These are phyloP conservation scores for Acanthosepion pharaonis DNA, from an alignment of 2,888 invertebrate species.

Conservation along the genomic window DNA sequence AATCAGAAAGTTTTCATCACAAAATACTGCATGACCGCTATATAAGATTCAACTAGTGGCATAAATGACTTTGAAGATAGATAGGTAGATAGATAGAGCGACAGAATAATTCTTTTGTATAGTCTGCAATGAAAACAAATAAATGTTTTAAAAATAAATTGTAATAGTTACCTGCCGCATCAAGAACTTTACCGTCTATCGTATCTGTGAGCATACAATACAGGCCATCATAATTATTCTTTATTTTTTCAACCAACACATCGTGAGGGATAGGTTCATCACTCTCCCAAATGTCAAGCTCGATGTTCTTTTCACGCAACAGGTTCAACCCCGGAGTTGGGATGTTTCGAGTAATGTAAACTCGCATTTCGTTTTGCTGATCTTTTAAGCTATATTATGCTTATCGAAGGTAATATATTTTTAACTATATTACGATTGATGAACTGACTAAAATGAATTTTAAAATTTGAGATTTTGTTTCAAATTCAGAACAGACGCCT, in stretches of 20 bases:
- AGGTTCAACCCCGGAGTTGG: conserved; percentile 63
- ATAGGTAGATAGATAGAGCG: too few relatives aligned
- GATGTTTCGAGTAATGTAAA: conserved; percentile 69
- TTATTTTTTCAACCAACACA: conserved; percentile 82
- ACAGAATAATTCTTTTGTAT: too few relatives aligned
- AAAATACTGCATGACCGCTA: too few relatives aligned
- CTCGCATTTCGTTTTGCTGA: conserved; percentile 48
- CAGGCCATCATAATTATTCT: conserved; percentile 82
- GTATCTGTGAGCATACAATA: conserved; percentile 88
- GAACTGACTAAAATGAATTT: not conserved
- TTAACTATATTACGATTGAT: not conserved
- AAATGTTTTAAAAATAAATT: too few relatives aligned
- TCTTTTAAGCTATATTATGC: not conserved
- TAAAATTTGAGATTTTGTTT: not conserved
- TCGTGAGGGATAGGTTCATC: conserved; percentile 75
- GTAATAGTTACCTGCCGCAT: conserved; percentile 78
- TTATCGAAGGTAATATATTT: not conserved
- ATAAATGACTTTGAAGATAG: too few relatives aligned
- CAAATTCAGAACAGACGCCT: not conserved
- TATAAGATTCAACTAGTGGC: too few relatives aligned
- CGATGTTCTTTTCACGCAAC: conserved; percentile 58
- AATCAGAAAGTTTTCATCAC: too few relatives aligned
- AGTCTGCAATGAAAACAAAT: too few relatives aligned
- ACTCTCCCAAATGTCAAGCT: conserved; percentile 65
- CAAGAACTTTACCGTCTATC: conserved; percentile 84